A percentile compares a stretch with the other conserved stretches of the same genome.
Conservation (phyloP, 2,797 vertebrate genomes). For the Danio aesculapii region DNA sequence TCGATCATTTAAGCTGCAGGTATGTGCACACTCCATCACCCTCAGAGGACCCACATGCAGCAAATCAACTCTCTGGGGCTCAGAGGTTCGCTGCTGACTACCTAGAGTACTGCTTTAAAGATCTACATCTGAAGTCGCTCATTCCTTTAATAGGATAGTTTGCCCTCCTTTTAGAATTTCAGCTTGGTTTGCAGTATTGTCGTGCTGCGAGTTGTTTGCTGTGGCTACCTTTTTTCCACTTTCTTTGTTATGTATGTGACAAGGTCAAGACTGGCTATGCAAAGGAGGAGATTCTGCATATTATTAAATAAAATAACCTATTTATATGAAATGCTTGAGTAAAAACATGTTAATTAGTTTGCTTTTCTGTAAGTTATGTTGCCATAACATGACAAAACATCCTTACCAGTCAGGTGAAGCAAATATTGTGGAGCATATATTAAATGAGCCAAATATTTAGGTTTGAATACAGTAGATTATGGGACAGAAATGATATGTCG, state of each 20-base stretch:
- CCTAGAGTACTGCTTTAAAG: constrained; percentile 17
- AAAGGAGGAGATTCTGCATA: neutral
- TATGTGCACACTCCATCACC: constrained; percentile 57
- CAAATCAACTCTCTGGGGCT: constrained; percentile 40
- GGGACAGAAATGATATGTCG: too few species aligned
- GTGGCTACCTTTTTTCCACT: neutral
- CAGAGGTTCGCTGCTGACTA: constrained; percentile 11
- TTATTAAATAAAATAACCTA: neutral
- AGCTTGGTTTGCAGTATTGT: neutral
- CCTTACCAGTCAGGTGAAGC: too few species aligned
- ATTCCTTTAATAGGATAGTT: constrained; percentile 19
- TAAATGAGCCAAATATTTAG: too few species aligned
- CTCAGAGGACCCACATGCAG: constrained; percentile 35
- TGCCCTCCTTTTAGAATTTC: constrained; percentile 16
- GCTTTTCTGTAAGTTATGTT: neutral
- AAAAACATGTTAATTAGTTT: neutral
- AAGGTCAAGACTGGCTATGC: neutral
- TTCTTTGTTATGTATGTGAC: constrained; percentile 8
- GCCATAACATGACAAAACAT: too few species aligned
- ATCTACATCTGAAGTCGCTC: constrained; percentile 21
- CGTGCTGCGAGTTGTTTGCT: neutral
- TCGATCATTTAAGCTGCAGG: constrained; percentile 59
- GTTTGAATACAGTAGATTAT: too few species aligned
- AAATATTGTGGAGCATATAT: too few species aligned
- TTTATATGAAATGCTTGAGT: neutral